Conservation (phyloP, 2,797 vertebrate species). For the Ctenopoma multispine region DNA sequence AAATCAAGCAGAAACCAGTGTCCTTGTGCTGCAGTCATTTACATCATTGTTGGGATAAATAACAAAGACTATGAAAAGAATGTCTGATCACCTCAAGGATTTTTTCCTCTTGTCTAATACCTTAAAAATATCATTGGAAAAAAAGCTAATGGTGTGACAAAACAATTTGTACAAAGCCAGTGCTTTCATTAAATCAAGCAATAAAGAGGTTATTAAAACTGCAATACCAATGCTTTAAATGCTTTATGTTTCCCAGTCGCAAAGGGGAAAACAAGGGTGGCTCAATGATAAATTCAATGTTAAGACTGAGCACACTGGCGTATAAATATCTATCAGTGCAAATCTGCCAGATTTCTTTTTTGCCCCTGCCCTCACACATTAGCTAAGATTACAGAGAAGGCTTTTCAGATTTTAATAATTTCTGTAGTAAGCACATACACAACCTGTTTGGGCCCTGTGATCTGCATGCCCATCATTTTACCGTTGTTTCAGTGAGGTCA, state of each 20-base stretch:
- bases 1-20: conserved; percentile 51
- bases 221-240: conserved; percentile 16
- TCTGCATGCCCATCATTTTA: conserved; percentile 42
- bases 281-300: conserved; percentile 36
- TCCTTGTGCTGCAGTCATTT: conserved; percentile 50
- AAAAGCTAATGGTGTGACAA: conserved; percentile 34
- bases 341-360: conserved; percentile 35
- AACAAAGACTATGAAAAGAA: conserved; percentile 20
- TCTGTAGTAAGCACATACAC: conserved; percentile 24
- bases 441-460: conserved; percentile 3
- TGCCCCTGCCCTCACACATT: conserved; percentile 5
- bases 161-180: conserved; percentile 22
- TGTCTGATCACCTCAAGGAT: conserved; percentile 18
- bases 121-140: conserved; percentile 18
- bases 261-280: conserved; percentile 18
- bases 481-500: conserved; percentile 48
- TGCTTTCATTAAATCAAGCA: conserved; percentile 37
- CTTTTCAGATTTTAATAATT: conserved; percentile 22
- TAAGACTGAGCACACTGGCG: conserved; percentile 33
- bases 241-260: conserved; percentile 6
- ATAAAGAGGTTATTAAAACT: conserved; percentile 12
- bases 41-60: conserved; percentile 23
- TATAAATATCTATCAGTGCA: conserved; percentile 18
- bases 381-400: conserved; percentile 13
- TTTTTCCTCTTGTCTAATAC: neutral